Evolutionary conservation across 2,888 invertebrate species (phyloP).

Genomic region (Alloplasta piceator): DNA sequence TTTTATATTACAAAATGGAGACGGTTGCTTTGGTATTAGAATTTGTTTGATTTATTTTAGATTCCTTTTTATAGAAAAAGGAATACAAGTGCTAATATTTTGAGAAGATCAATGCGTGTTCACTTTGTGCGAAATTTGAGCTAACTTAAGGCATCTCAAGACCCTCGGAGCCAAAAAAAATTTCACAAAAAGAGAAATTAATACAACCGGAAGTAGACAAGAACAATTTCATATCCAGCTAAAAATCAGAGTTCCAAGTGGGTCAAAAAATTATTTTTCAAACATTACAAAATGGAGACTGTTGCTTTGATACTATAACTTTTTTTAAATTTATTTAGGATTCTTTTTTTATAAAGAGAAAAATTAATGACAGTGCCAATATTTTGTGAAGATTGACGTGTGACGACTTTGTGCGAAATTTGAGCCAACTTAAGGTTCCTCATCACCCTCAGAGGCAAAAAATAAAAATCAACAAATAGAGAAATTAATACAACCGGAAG

Average conservation of each 20-base stretch:
- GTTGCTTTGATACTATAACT: background rate
- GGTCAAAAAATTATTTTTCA: no score
- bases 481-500: no score
- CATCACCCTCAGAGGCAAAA: no score
- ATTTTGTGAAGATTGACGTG: constrained; percentile 21
- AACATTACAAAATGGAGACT: background rate
- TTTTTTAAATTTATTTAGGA: background rate
- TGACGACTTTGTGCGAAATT: constrained; percentile 30
- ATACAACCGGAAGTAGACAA: no score
- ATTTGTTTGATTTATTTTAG: background rate
- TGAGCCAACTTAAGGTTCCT: no score
- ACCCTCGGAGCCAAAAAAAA: no score
- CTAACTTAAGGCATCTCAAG: no score
- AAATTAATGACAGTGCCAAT: constrained; percentile 11
- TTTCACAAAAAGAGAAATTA: no score
- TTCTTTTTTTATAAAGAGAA: background rate
- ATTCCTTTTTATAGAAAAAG: background rate
- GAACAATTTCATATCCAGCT: no score
- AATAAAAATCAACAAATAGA: no score
- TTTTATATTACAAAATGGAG: background rate
- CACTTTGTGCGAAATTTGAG: constrained; percentile 20
- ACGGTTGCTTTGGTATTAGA: background rate
- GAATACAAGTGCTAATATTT: constrained; percentile 16
- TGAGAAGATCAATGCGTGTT: constrained; percentile 34
- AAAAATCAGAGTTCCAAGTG: no score